Base-by-base conservation (phyloP, 2,888 invertebrate species). In the Dugesia japonica region DNA sequence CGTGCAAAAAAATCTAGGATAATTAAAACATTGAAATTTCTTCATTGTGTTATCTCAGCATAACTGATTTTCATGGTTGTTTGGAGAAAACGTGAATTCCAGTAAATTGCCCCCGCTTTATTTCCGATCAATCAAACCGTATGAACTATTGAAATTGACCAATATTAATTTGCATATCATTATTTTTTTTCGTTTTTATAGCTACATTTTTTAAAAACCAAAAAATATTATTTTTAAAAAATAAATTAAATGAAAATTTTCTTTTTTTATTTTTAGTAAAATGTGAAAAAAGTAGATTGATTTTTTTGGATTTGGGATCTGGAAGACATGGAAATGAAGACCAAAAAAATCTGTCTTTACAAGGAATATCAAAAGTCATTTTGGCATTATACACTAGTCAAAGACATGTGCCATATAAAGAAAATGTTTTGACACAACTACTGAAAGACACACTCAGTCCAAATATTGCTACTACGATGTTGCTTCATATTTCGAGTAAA, bases 371-470 rank as follows among this genome's bases (percentile, higher is more conserved):
- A 1, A 56, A 56, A 23, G 56, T 56, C 9, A 56, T 56, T 56
- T 23, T 56, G n/a, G 56, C 56, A 4, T 56, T 56, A n/a, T 56
- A 56, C 17, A 56, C 56, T 7, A 56, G 56, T 56, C 56, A 56
- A 23, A 56, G 56, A 56, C 56, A 56, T 56, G n/a, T 56, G 23
- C 56, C 56, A 56, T 56, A 56, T 56, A 56, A 56, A 23, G 56
- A 56, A 56, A 56, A 56, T 23, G 56, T 56, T 56, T 56, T 56
- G 56, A 56, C 56, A 13, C 56, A 56, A n/a, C 17, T 56, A 56
- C 23, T 56, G 9, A 56, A 56, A n/a, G 23, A 56, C n/a, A 56
- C 56, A 4, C 23, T 56, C 20, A 56, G 17, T 56, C n/a, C 4
- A n/a, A 56, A 56, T 56, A 56, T 56, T 20, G n/a, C 56, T n/a